Evolutionary conservation across 2,113 vertebrate genomes (phyloP).

Genomic region (Lonchura striata): DNA sequence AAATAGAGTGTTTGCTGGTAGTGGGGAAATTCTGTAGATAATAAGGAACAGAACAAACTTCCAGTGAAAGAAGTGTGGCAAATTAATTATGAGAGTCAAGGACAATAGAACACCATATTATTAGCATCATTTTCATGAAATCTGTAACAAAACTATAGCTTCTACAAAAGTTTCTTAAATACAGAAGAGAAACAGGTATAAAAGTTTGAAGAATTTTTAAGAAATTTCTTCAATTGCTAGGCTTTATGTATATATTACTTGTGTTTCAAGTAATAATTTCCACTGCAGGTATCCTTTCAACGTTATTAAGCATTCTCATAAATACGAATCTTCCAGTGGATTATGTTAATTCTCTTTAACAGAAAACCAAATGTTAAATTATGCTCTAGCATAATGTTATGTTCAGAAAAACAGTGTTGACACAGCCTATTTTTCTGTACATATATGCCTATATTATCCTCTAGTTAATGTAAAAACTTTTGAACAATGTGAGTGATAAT

Average conservation of each 20-base stretch:
- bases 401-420: not conserved
- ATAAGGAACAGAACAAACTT: not conserved
- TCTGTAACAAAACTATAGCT: not conserved
- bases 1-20: not conserved
- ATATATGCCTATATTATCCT: fast-evolving
- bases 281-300: not conserved
- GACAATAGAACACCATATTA: not conserved
- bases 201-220: not conserved
- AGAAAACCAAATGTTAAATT: not conserved
- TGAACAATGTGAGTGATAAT: not conserved
- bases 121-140: not conserved
- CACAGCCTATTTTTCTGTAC: not conserved
- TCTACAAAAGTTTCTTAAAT: not conserved
- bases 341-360: not conserved
- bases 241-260: not conserved
- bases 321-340: not conserved
- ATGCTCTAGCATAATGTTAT: not conserved
- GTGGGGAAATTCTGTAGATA: not conserved
- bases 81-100: not conserved
- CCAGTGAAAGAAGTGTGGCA: not conserved
- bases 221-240: not conserved
- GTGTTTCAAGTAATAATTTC: not conserved
- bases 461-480: not conserved
- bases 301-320: not conserved
- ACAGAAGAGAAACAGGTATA: not conserved